Percentiles rank a stretch among this genome's conserved stretches.
These are phyloP conservation scores for Calliopum simillimum DNA, from an alignment of 2,888 invertebrate genomes.

Conservation along the genomic window DNA sequence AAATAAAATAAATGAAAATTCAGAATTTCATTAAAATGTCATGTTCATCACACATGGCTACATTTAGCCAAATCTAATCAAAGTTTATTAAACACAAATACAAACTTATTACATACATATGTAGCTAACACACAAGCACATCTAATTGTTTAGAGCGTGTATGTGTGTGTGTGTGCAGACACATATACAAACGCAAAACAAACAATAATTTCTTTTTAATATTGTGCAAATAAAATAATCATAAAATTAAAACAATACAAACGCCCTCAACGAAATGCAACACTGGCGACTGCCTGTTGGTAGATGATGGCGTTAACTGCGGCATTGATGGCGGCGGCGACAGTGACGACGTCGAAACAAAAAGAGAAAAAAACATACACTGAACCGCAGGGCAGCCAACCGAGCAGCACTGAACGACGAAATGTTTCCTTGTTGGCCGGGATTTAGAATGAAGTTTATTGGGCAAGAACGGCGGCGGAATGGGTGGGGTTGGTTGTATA, in stretches of 20 bases:
- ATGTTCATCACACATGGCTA: constrained; percentile 36
- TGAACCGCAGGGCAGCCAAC: constrained; percentile 19
- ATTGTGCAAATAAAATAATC: constrained; percentile 38
- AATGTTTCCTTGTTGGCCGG: background rate
- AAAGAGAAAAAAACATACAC: constrained; percentile 11
- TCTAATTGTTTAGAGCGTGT: too few species aligned
- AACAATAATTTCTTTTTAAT: constrained; percentile 42
- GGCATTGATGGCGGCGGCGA: constrained; percentile 3
- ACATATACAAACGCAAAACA: background rate
- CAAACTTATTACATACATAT: background rate
- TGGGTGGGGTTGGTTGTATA: background rate
- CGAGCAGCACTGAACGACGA: too few species aligned
- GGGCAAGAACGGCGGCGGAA: background rate
- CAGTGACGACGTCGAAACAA: constrained; percentile 9
- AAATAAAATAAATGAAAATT: constrained; percentile 35
- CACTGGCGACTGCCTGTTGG: background rate
- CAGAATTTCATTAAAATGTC: constrained; percentile 36
- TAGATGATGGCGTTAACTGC: background rate
- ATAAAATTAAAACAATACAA: constrained; percentile 37
- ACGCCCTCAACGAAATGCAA: constrained; percentile 27
- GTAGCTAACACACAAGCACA: background rate
- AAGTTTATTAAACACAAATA: constrained; percentile 16
- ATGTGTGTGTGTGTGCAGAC: background rate
- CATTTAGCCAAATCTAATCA: constrained; percentile 35
- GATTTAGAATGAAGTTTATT: background rate